phyloP scores from a whole-genome alignment of 2,888 invertebrate species.

The Alcis repandata region DNA sequence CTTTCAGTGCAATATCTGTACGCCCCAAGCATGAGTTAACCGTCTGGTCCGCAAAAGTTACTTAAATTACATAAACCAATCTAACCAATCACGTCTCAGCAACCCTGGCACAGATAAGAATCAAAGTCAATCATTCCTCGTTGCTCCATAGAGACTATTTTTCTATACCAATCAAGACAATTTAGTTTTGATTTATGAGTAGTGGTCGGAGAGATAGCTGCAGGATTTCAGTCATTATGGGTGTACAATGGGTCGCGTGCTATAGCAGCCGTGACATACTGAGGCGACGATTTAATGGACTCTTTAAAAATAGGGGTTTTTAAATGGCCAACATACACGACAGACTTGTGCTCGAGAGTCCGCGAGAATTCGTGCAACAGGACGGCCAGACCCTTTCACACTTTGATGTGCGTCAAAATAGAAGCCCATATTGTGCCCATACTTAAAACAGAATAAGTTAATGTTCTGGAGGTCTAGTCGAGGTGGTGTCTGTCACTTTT shows the following conservation, averaged over 20 bases:
- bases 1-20: background rate
- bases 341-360: background rate
- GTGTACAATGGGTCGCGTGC: slow-evolving; percentile 43
- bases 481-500: too few species aligned
- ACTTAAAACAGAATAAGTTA: too few species aligned
- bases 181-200: slow-evolving; percentile 26
- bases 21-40: background rate
- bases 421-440: too few species aligned
- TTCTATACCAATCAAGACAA: slow-evolving; percentile 29
- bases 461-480: too few species aligned
- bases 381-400: too few species aligned
- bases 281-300: slow-evolving; percentile 14
- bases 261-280: slow-evolving; percentile 44
- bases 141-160: slow-evolving; percentile 35
- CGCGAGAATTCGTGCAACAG: too few species aligned
- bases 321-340: slow-evolving; percentile 6
- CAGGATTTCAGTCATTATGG: slow-evolving; percentile 39
- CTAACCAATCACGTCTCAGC: slow-evolving; percentile 36
- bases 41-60: slow-evolving; percentile 9
- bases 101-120: slow-evolving; percentile 52
- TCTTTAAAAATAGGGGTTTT: slow-evolving; percentile 12
- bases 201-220: slow-evolving; percentile 22
- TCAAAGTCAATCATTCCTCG: slow-evolving; percentile 38
- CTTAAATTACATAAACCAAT: slow-evolving; percentile 44
- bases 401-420: too few species aligned